phyloP scores from a whole-genome alignment of 2,797 vertebrate genomes.

The Enteromius thamalakanensis region DNA sequence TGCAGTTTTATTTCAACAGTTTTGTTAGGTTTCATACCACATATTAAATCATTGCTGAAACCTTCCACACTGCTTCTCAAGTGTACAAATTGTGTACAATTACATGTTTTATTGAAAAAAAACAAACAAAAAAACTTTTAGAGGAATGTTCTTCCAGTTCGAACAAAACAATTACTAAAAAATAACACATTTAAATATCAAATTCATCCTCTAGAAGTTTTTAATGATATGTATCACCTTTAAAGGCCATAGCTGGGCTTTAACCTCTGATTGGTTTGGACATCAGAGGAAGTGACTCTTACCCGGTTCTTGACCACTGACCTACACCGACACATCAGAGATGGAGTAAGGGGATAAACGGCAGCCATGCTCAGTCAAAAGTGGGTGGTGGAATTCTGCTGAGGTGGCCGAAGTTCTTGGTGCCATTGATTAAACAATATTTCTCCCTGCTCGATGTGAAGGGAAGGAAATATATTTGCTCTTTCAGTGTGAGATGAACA shows the following conservation, averaged over 20 bases:
- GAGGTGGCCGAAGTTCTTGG: slow-evolving; percentile 64
- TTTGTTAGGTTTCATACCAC: neutral
- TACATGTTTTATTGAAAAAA: neutral
- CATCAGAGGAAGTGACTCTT: slow-evolving; percentile 4
- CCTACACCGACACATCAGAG: slow-evolving; percentile 51
- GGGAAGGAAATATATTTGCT: slow-evolving; percentile 58
- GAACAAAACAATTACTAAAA: neutral
- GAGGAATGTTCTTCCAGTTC: neutral
- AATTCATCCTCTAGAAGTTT: neutral
- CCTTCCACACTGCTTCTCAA: neutral
- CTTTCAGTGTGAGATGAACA: slow-evolving; percentile 6
- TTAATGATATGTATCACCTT: neutral
- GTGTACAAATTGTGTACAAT: neutral
- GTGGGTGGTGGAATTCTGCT: slow-evolving; percentile 63
- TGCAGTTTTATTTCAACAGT: neutral
- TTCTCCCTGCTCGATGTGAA: slow-evolving; percentile 57
- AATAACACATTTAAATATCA: neutral
- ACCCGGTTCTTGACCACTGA: slow-evolving; percentile 46
- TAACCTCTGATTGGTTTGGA: slow-evolving; percentile 28
- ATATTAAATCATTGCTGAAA: neutral
- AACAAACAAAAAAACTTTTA: neutral
- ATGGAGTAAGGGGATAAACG: slow-evolving; percentile 69
- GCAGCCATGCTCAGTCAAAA: slow-evolving; percentile 57
- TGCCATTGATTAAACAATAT: slow-evolving; percentile 72
- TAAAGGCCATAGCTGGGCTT: neutral